Evolutionary conservation across 2,888 invertebrate species (phyloP).

Genomic region (Ennomos fuscantarius): DNA sequence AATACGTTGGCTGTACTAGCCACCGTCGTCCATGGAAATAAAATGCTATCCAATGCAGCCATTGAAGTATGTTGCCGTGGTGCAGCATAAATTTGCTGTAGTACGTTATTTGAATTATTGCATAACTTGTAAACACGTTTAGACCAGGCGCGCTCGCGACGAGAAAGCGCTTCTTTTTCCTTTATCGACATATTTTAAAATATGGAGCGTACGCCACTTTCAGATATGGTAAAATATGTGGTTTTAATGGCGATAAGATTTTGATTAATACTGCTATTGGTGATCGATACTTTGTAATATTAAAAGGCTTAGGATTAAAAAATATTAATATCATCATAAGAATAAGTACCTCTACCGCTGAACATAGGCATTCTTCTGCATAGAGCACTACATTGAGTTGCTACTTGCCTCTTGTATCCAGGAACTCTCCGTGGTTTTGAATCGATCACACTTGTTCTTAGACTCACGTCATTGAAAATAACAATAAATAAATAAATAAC

Average conservation of each 20-base stretch:
- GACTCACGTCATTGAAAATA: too few relatives aligned
- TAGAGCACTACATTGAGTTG: too few relatives aligned
- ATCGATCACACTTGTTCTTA: too few relatives aligned
- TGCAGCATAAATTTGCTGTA: conserved; percentile 79
- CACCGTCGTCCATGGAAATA: conserved; percentile 74
- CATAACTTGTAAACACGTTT: conserved; percentile 82
- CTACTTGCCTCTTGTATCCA: too few relatives aligned
- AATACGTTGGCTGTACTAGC: conserved; percentile 62
- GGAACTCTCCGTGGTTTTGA: too few relatives aligned
- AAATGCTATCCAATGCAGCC: conserved; percentile 81
- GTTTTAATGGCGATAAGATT: conserved; percentile 26
- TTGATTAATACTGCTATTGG: conserved; percentile 16
- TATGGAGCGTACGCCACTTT: conserved; percentile 53
- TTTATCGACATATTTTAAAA: conserved; percentile 59
- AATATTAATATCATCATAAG: too few relatives aligned
- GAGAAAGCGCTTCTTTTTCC: conserved; percentile 63
- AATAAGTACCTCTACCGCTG: too few relatives aligned
- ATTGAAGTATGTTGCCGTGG: conserved; percentile 81
- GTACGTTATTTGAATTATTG: conserved; percentile 80
- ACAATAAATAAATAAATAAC: too few relatives aligned
- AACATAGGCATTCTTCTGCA: too few relatives aligned
- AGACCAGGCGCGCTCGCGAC: conserved; percentile 64
- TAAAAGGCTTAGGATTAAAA: too few relatives aligned
- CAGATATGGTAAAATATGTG: conserved; percentile 35
- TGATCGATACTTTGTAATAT: not conserved